Base-by-base conservation (phyloP, 2,797 vertebrate species). In the Enteromius afrohamiltoni region DNA sequence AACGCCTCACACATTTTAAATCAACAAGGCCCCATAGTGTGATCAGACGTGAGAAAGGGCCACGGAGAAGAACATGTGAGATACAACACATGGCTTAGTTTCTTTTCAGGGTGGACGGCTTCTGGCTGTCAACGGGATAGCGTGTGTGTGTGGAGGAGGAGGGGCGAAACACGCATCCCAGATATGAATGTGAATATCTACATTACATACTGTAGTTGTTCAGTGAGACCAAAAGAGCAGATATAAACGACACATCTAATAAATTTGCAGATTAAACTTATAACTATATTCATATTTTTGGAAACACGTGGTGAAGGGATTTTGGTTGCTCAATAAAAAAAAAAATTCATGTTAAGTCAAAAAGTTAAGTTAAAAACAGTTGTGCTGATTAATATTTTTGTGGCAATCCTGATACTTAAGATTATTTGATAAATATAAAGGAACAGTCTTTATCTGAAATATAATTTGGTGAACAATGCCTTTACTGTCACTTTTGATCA, bases 171-270 rank as follows among this genome's bases (percentile, higher is more conserved):
- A 86, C 85, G 23, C 19, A 77, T 51, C 86, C 89, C 92, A 93
- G 87, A 86, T 94, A 92, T 86, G 86, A 83, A 88, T 87, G 84
- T 85, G 77, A 92, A 87, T 90, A 88, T 94, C 93, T 93, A 82
- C 51, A 92, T 84, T 83, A 37, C 84, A 87, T 83, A 29, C 29
- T 29, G 29, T 29, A 17, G 80, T 91, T 92, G 0, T 90, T 88
- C 88, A 80, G 70, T 8, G 51, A 88, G 89, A 93, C 92, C 90
- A 93, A 92, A 93, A 91, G 29, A 34, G 47, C 75, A 86, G 90
- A 91, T 86, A 90, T 91, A 83, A 88, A 89, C 91, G 91, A 92
- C 91, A 91, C 90, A 29, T 92, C 92, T 81, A 87, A 91, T 88
- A 92, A 88, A 92, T 93, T 91, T 91, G 86, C 83, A 89, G 85